Percentiles rank a stretch among this genome's conserved stretches.
Evolutionary conservation across 2,888 invertebrate genomes (phyloP).

Genomic region (Stenoptilia bipunctidactyla): DNA sequence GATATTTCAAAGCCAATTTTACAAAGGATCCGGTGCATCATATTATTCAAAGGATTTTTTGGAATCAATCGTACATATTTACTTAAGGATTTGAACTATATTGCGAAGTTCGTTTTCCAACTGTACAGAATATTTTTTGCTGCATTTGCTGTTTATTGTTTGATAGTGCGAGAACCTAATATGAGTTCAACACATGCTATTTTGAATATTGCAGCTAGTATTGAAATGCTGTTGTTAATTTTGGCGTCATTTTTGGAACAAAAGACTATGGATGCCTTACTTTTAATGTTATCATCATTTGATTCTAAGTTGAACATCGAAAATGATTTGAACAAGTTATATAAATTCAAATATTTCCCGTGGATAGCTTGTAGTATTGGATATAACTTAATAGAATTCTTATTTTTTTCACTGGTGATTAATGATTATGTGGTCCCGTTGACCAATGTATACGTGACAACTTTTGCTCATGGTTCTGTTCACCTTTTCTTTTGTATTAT

Average conservation of each 20-base stretch:
- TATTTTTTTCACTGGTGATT: constrained; percentile 17
- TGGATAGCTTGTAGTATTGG: constrained; percentile 19
- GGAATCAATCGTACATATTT: neutral
- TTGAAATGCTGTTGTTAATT: neutral
- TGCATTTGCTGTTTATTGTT: neutral
- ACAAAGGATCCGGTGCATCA: too few species aligned
- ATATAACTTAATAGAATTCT: constrained; percentile 25
- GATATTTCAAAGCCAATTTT: too few species aligned
- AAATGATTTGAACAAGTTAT: neutral
- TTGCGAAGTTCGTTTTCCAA: neutral
- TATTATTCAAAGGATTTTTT: neutral
- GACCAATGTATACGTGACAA: constrained; percentile 19
- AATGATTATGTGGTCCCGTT: constrained; percentile 10
- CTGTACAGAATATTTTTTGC: neutral
- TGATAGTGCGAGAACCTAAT: neutral
- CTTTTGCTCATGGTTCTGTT: constrained; percentile 34
- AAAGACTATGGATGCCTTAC: neutral
- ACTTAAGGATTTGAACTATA: neutral
- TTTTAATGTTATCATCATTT: neutral
- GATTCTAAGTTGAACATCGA: neutral
- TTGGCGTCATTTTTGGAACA: neutral
- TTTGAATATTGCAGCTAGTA: neutral
- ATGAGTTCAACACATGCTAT: neutral
- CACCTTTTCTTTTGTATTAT: constrained; percentile 31
- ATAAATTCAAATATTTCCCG: neutral